phyloP scores from a whole-genome alignment of 2,797 vertebrate genomes.

The Echeneis naucrates region DNA sequence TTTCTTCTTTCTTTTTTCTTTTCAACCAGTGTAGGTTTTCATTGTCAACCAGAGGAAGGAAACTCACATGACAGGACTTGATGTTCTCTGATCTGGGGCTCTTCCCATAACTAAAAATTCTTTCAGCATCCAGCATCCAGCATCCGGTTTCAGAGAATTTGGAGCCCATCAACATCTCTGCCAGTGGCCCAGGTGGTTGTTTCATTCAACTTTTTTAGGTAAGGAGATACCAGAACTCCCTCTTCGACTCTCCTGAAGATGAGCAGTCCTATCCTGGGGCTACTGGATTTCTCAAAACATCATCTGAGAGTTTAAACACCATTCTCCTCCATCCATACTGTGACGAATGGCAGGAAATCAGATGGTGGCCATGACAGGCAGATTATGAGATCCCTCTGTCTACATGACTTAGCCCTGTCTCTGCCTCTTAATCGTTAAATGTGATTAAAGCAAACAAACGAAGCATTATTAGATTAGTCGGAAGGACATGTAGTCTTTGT shows the following conservation, averaged over 20 bases:
- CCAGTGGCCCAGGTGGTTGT: conserved; percentile 25
- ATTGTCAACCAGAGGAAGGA: conserved; percentile 21
- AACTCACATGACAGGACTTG: conserved; percentile 36
- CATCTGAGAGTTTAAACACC: conserved; percentile 57
- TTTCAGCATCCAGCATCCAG: conserved; percentile 38
- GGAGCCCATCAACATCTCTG: conserved; percentile 49
- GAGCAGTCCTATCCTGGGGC: conserved; percentile 61
- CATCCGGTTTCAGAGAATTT: conserved; percentile 31
- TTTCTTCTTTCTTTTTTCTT: not conserved
- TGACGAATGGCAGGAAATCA: conserved; percentile 84
- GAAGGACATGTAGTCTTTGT: conserved; percentile 82
- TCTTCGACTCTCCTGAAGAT: conserved; percentile 49
- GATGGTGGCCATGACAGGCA: conserved; percentile 77
- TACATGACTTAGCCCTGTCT: conserved; percentile 74
- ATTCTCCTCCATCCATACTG: conserved; percentile 59
- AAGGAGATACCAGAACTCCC: conserved; percentile 58
- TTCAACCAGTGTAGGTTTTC: conserved; percentile 14
- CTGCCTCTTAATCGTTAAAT: conserved; percentile 80
- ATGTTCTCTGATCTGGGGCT: conserved; percentile 46
- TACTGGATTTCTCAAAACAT: conserved; percentile 47
- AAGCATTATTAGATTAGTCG: conserved; percentile 83
- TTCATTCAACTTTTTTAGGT: conserved; percentile 40
- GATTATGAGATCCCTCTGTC: conserved; percentile 81
- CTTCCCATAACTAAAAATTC: conserved; percentile 24
- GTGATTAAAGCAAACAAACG: conserved; percentile 85